Base-by-base conservation (phyloP, 2,888 invertebrate genomes). In the Leucophenga montana region DNA sequence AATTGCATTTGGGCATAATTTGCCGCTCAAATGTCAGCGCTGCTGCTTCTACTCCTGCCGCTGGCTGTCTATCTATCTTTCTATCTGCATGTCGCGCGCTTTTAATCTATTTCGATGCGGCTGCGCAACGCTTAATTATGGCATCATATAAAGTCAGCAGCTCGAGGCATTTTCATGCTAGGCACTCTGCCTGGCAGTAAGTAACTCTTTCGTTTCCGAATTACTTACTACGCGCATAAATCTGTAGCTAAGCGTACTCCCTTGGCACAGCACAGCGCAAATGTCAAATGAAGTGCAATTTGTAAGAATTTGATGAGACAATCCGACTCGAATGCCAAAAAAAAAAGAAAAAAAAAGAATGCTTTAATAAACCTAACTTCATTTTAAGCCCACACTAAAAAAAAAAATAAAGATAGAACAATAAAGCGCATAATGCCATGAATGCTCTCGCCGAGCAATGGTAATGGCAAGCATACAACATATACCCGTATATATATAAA, bases 381-480 rank as follows among this genome's bases (percentile, higher is more conserved):
- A 39, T 39, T 39, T 39, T 39, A 39, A 39, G 11, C 39, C 39
- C 39, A 39, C 39, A 39, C 39, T 11, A 50, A 59, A 75, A 72
- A 73, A 9, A 56, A 8, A 48, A 13, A 0, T 70, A 50, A 72
- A 20, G 50, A 66, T 39, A 54, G 53, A 61, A 62, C 68, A 68
- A 54, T 11, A 56, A 50, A 53, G 50, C n/a, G 50, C 50, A 50
- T 50, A 50, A 50, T 39, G 39, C 39, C 39, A 44, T 27, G 62
- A 64, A 62, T 68, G 16, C 48, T 13, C 33, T 11, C 18, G 39
- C 8, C 14, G 18, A 50, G 48, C 44, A 16, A 53, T 27, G 66
- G n/a, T n/a, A n/a, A n/a, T n/a, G n/a, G n/a, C n/a, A n/a, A n/a
- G n/a, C n/a, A n/a, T n/a, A n/a, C n/a, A n/a, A n/a, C n/a, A n/a